Evolutionary conservation across 2,113 vertebrate species (phyloP).

Genomic region (Colistium nudipinnis): DNA sequence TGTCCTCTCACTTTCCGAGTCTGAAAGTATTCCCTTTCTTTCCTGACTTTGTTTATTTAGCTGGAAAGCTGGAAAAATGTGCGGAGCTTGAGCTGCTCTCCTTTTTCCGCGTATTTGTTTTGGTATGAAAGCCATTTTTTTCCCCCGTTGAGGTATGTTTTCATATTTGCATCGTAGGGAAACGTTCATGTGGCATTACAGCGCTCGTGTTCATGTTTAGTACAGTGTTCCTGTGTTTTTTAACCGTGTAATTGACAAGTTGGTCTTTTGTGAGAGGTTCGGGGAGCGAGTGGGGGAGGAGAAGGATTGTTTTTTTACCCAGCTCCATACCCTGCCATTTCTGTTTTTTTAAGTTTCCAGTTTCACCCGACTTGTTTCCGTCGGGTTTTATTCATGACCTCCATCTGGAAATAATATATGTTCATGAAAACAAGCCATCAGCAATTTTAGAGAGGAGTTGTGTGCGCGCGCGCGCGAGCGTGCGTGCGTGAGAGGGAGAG

Average conservation of each 20-base stretch:
- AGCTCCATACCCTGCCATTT: conserved; percentile 58
- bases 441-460: conserved; percentile 69
- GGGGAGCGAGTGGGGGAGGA: conserved; percentile 53
- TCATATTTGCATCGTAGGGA: conserved; percentile 31
- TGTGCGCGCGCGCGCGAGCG: conserved; percentile 18
- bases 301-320: conserved; percentile 66
- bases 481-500: conserved; percentile 17
- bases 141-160: conserved; percentile 50
- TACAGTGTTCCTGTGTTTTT: conserved; percentile 67
- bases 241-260: conserved; percentile 73
- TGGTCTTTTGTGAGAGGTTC: conserved; percentile 45
- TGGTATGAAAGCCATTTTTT: conserved; percentile 35
- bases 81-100: conserved; percentile 15
- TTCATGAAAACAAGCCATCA: conserved; percentile 80
- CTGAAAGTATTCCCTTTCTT: conserved; percentile 55
- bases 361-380: conserved; percentile 82
- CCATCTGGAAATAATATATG: conserved; percentile 86
- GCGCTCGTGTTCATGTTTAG: conserved; percentile 54
- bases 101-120: conserved; percentile 8
- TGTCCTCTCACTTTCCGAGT: conserved; percentile 41
- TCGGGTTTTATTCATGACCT: conserved; percentile 81
- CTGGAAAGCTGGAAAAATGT: conserved; percentile 45
- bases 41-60: conserved; percentile 59
- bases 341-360: conserved; percentile 84
- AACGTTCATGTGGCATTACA: conserved; percentile 22